These are phyloP conservation scores for Tinea semifulvella DNA, from an alignment of 2,888 invertebrate species.

Conservation along the genomic window DNA sequence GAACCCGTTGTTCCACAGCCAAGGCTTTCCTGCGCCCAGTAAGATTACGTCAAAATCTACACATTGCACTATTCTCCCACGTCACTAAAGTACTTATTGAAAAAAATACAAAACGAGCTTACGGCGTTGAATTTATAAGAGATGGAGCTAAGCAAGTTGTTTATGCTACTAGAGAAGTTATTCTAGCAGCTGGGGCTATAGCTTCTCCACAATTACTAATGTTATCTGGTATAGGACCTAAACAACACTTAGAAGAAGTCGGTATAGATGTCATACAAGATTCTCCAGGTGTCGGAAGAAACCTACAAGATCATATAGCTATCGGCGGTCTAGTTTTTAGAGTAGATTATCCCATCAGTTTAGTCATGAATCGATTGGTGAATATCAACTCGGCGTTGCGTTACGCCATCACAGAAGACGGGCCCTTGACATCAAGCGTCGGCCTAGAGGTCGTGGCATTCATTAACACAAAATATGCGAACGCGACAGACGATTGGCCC, in stretches of 20 bases:
- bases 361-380: slow-evolving; percentile 82
- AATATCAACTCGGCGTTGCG: slow-evolving; percentile 84
- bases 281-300: slow-evolving; percentile 85
- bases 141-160: slow-evolving; percentile 69
- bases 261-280: slow-evolving; percentile 79
- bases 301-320: slow-evolving; percentile 91
- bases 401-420: slow-evolving; percentile 87
- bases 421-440: slow-evolving; percentile 86
- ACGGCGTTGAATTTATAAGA: slow-evolving; percentile 82
- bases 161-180: slow-evolving; percentile 80
- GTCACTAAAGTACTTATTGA: slow-evolving; percentile 81
- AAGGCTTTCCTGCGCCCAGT: slow-evolving; percentile 87
- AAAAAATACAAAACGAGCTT: slow-evolving; percentile 74
- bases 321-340: slow-evolving; percentile 84
- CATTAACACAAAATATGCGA: slow-evolving; percentile 88
- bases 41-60: slow-evolving; percentile 80
- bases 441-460: slow-evolving; percentile 90
- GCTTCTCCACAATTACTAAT: slow-evolving; percentile 92
- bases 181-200: slow-evolving; percentile 88
- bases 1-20: slow-evolving; percentile 82
- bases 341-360: slow-evolving; percentile 81
- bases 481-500: slow-evolving; percentile 87
- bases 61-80: slow-evolving; percentile 81
- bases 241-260: slow-evolving; percentile 74
- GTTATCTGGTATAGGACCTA: slow-evolving; percentile 88